Conservation (phyloP, 2,113 vertebrate species). For the Pelecanus crispus region DNA sequence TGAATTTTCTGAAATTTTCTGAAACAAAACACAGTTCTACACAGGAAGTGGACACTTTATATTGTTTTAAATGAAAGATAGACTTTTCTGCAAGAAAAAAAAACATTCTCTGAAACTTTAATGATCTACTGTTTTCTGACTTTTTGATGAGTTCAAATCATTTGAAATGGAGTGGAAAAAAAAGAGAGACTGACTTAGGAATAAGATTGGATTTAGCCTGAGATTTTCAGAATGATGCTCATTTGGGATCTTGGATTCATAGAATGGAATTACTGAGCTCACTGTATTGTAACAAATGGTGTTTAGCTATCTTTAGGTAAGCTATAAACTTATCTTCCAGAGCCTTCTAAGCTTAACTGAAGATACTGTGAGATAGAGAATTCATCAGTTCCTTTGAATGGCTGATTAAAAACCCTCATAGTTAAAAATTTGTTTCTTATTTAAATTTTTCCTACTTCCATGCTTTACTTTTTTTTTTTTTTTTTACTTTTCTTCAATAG, state of each 20-base stretch:
- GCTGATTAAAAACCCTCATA: neutral
- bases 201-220: neutral
- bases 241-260: neutral
- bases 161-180: neutral
- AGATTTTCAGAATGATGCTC: neutral
- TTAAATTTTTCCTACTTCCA: neutral
- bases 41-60: neutral
- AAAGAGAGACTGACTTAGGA: neutral
- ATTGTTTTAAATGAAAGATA: neutral
- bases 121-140: neutral
- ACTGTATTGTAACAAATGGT: neutral
- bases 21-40: neutral
- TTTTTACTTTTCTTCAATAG: neutral
- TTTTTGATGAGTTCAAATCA: neutral
- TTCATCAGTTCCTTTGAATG: neutral
- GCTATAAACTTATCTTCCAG: neutral
- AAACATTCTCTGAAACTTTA: neutral
- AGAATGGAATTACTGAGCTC: neutral
- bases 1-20: neutral
- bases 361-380: neutral
- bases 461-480: neutral
- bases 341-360: neutral
- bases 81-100: neutral
- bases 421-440: neutral
- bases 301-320: neutral